Conservation (phyloP, 2,113 vertebrate genomes). For the Empidonax alnorum region DNA sequence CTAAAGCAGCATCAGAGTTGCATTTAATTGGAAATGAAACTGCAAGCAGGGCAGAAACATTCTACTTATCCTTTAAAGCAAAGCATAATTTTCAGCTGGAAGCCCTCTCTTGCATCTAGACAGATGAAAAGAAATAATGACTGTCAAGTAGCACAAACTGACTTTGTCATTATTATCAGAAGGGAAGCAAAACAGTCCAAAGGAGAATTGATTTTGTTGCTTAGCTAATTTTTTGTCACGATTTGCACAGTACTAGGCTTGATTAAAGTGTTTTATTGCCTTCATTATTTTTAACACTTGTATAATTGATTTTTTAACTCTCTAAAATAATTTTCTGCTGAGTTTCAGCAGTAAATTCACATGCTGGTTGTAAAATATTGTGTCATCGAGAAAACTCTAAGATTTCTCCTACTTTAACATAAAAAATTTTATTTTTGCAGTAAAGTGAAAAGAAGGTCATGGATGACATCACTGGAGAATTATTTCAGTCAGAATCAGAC, state of each 20-base stretch:
- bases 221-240: neutral
- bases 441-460: neutral
- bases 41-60: neutral
- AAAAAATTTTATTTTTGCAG: neutral
- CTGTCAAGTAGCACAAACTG: neutral
- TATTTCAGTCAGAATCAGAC: neutral
- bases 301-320: neutral
- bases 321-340: neutral
- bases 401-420: neutral
- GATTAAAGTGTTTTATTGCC: neutral
- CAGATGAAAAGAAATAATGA: neutral
- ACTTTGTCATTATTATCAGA: neutral
- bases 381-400: neutral
- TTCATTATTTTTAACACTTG: neutral
- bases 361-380: neutral
- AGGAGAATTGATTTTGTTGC: neutral
- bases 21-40: neutral
- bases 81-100: neutral
- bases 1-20: neutral
- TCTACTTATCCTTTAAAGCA: neutral
- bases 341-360: neutral
- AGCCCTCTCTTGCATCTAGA: neutral
- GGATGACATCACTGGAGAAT: neutral
- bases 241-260: neutral
- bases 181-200: neutral